phyloP scores from a whole-genome alignment of 1,140 invertebrate species.

The Bradysia coprophila region DNA sequence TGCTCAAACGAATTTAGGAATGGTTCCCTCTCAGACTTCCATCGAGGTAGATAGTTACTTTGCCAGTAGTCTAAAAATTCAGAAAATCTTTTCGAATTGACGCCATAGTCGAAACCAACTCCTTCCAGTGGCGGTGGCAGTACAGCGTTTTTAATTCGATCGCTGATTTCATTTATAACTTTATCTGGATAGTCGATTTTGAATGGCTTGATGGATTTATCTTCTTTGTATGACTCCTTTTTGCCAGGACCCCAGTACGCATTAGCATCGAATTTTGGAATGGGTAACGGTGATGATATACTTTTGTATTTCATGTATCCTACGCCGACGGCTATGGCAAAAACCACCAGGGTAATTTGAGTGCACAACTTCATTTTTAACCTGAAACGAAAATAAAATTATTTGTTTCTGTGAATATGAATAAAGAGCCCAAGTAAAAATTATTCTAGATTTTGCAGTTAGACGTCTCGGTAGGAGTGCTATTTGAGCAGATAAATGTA shows the following conservation, averaged over 20 bases:
- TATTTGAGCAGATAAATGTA: too few relatives aligned
- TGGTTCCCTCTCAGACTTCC: slow-evolving; percentile 43
- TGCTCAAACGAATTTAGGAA: slow-evolving; percentile 54
- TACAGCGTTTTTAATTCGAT: slow-evolving; percentile 10
- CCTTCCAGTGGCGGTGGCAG: slow-evolving; percentile 37
- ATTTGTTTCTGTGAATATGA: too few relatives aligned
- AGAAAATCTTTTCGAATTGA: slow-evolving; percentile 46
- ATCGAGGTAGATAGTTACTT: slow-evolving; percentile 46
- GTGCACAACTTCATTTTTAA: too few relatives aligned
- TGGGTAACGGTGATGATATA: slow-evolving; percentile 9
- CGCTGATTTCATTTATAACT: slow-evolving; percentile 11
- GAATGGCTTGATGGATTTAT: slow-evolving; percentile 11
- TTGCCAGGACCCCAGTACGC: slow-evolving; percentile 20
- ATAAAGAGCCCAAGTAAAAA: too few relatives aligned
- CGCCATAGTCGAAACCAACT: slow-evolving; percentile 53
- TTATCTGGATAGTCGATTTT: slow-evolving; percentile 12
- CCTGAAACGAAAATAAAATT: too few relatives aligned
- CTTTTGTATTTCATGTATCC: not conserved
- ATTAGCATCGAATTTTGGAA: slow-evolving; percentile 14
- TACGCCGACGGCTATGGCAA: too few relatives aligned
- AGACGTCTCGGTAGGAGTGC: too few relatives aligned
- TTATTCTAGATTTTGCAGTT: too few relatives aligned
- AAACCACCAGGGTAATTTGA: too few relatives aligned
- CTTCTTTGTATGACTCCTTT: slow-evolving; percentile 11
- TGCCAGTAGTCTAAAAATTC: slow-evolving; percentile 49